Conservation (phyloP, 2,888 invertebrate genomes). For the Ashinkailepas kermadecensis region DNA sequence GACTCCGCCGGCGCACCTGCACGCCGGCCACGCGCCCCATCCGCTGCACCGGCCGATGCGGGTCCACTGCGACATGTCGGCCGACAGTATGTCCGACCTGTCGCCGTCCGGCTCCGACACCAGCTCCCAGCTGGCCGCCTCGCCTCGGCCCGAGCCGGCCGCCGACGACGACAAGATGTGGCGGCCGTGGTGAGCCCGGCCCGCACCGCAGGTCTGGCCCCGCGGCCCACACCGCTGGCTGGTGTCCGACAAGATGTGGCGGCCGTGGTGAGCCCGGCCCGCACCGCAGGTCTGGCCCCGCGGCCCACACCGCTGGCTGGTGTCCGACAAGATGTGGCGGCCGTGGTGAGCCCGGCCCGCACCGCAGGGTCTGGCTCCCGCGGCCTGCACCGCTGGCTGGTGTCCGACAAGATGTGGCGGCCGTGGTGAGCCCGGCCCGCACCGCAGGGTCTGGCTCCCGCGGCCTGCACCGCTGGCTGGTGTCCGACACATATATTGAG, state of each 20-base stretch:
- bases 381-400: too few relatives aligned
- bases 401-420: conserved; percentile 10
- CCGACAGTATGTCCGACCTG: background rate
- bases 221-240: too few relatives aligned
- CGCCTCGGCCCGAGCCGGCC: background rate
- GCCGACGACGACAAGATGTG: conserved; percentile 1
- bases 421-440: conserved; percentile 5
- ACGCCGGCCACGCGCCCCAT: background rate
- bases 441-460: too few relatives aligned
- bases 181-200: conserved; percentile 6
- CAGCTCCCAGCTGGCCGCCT: background rate
- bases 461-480: too few relatives aligned
- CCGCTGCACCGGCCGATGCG: conserved; percentile 12
- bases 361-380: too few relatives aligned
- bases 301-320: too few relatives aligned
- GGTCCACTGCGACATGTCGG: conserved; percentile 17
- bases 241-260: background rate
- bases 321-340: conserved; percentile 10
- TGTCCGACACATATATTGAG: too few relatives aligned
- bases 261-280: conserved; percentile 7
- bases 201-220: too few relatives aligned
- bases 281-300: too few relatives aligned
- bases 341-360: conserved; percentile 5
- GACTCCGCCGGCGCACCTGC: background rate
- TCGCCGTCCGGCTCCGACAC: background rate